A percentile compares a stretch with the other conserved stretches of the same genome.
These are phyloP conservation scores for Allolobophora icterica DNA, from an alignment of 2,888 invertebrate genomes.

Conservation along the genomic window DNA sequence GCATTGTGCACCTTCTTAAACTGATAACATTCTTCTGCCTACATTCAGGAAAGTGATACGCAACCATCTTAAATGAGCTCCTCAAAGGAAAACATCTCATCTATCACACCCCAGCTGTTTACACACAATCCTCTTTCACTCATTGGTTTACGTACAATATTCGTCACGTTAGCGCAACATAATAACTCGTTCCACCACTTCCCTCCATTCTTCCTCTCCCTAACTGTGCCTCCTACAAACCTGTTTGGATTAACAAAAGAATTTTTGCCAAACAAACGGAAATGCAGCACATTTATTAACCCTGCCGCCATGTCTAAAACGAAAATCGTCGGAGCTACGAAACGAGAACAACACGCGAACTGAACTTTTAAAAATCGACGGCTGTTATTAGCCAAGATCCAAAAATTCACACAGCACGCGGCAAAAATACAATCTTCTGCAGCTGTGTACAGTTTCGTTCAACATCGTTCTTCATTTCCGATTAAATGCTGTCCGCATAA, in stretches of 20 bases:
- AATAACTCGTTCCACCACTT: neutral
- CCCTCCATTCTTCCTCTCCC: too few relatives aligned
- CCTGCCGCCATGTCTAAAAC: neutral
- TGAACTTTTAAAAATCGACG: conserved; percentile 9
- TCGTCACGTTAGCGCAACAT: neutral
- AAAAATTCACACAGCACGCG: neutral
- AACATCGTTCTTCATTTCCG: neutral
- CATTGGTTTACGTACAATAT: neutral
- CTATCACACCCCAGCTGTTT: neutral
- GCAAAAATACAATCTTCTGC: conserved; percentile 27
- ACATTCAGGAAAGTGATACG: neutral
- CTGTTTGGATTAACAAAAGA: neutral
- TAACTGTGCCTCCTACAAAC: neutral
- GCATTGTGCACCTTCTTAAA: neutral
- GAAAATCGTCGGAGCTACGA: neutral
- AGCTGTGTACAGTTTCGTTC: conserved; percentile 22
- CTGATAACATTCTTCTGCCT: neutral
- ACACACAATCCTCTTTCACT: neutral
- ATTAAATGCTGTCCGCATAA: neutral
- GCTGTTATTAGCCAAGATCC: neutral
- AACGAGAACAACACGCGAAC: neutral
- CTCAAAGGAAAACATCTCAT: neutral
- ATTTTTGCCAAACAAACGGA: neutral
- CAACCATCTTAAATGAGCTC: neutral
- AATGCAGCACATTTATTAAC: conserved; percentile 11